Conservation (phyloP, 2,888 invertebrate genomes). For the Odiellus spinosus region DNA sequence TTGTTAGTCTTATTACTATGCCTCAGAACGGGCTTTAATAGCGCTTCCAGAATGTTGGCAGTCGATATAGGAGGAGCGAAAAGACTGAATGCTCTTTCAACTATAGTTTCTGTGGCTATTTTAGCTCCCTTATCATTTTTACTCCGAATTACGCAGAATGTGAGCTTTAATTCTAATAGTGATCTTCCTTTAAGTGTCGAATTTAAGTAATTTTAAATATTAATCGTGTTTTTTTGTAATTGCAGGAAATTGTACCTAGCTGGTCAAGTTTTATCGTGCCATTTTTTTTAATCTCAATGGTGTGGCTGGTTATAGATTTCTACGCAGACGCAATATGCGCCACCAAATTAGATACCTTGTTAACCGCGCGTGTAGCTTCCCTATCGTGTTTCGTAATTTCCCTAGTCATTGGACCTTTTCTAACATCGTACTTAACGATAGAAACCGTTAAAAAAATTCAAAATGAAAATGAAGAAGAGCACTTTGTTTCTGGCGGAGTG, state of each 20-base stretch:
- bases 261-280: too few species aligned
- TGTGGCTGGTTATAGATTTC: not conserved
- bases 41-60: conserved; percentile 32
- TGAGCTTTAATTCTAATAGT: not conserved
- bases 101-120: conserved; percentile 31
- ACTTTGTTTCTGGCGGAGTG: conserved; percentile 34
- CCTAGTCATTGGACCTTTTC: conserved; percentile 1
- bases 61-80: conserved; percentile 39
- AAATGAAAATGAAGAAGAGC: conserved; percentile 26
- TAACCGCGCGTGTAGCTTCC: conserved; percentile 3
- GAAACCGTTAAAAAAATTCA: too few species aligned
- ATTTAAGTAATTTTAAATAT: too few species aligned
- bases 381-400: not conserved
- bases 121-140: conserved; percentile 33
- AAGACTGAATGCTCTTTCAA: conserved; percentile 35
- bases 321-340: conserved; percentile 4
- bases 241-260: too few species aligned
- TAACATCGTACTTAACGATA: not conserved
- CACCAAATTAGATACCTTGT: conserved; percentile 6
- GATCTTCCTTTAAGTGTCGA: not conserved
- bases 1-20: conserved; percentile 33
- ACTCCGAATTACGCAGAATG: conserved; percentile 25
- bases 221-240: too few species aligned
- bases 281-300: conserved; percentile 19
- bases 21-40: conserved; percentile 32